Evolutionary conservation across 2,113 vertebrate genomes (phyloP).

Genomic region (Rynchops niger): DNA sequence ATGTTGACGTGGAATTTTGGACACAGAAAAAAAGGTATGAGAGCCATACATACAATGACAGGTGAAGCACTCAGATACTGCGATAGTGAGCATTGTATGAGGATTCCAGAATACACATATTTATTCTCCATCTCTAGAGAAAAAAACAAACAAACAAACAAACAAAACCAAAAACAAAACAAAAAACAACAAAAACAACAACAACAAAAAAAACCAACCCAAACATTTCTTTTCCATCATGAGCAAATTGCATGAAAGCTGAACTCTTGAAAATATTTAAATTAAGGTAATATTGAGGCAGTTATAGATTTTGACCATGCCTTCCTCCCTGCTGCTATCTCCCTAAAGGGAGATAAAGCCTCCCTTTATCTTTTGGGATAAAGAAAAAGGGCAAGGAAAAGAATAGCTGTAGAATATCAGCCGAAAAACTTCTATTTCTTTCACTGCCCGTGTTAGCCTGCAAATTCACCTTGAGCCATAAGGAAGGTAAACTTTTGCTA

Average conservation of each 20-base stretch:
- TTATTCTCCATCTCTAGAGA: background rate
- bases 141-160: no score
- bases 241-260: background rate
- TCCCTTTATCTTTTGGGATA: background rate
- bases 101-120: background rate
- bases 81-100: background rate
- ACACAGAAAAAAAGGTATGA: background rate
- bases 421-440: background rate
- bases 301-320: background rate
- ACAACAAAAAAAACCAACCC: background rate
- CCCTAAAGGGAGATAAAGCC: no score
- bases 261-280: background rate
- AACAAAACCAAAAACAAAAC: background rate
- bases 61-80: background rate
- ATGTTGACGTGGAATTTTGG: constrained; percentile 36
- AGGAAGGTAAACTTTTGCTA: background rate
- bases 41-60: background rate
- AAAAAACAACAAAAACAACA: background rate
- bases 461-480: background rate
- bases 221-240: background rate
- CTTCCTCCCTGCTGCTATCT: background rate
- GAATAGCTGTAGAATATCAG: background rate
- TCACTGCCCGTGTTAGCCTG: background rate
- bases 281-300: background rate
- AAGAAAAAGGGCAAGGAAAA: background rate